Evolutionary conservation across 2,888 invertebrate species (phyloP), one percentile per base, ranked within the genome.

Genomic region (Zootermopsis nevadensis): DNA sequence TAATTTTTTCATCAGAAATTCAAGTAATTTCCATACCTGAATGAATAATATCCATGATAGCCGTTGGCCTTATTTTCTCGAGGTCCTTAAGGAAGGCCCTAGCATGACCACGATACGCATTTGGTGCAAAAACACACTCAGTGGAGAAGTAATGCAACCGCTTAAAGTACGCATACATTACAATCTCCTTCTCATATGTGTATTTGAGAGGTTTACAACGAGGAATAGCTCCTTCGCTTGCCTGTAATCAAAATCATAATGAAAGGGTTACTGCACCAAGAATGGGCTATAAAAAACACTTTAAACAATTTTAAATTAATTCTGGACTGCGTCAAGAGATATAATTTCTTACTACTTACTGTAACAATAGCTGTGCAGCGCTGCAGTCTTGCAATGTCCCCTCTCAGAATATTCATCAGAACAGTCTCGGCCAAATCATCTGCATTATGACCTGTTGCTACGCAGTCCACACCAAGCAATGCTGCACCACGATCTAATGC

Each of bases 351-450:
- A 35, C 24, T n/a, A 24, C 84, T 66, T 91, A 97, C 97, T 19
- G 99, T 98, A 83, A 94, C 93, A 83, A 98, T 96, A 84, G 96
- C 94, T 55, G 98, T 98, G 88, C 99, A 99, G 86, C 99, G 92
- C 86, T 95, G 94, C 72, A 99, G 90, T 86, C 99, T 92, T 0
- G 99, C 98, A 85, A 99, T 95, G 89, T 99, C 99, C 2, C 99
- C 99, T 87, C 99, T 92, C 67, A 99, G 91, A 66, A 99, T 94
- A 91, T 99, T 99, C 99, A 99, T 99, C 24, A 99, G 89, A 33
- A 99, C 97, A 10, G 99, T 99, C 90, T 99, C 99, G 0, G 99
- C 99, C 86, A 99, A 97, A 89, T 99, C 99, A 91, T 98, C 98
- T 42, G 98, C 98, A 92, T 98, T 98, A 87, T 98, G 98, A 0